These are phyloP conservation scores for Amphipyra berbera DNA, from an alignment of 2,888 invertebrate species.

Conservation along the genomic window DNA sequence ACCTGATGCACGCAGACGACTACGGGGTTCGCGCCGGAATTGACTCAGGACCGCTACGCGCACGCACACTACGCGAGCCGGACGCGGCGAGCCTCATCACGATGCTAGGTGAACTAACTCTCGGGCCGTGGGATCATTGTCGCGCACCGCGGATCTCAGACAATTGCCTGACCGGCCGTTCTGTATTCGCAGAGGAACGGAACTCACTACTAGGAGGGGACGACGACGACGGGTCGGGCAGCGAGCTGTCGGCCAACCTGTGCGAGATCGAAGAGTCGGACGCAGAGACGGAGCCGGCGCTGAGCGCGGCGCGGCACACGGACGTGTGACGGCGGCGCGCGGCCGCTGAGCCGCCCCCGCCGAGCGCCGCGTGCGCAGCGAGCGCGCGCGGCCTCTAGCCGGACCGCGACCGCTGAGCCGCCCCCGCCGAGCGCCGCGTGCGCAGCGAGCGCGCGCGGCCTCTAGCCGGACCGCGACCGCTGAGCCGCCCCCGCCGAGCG, in stretches of 20 bases:
- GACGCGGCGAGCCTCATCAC: conserved; percentile 93
- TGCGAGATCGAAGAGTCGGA: conserved; percentile 98
- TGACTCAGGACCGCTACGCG: conserved; percentile 84
- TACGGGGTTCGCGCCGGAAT: conserved; percentile 91
- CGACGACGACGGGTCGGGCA: conserved; percentile 91
- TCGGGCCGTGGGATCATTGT: neutral
- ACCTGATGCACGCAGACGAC: conserved; percentile 95
- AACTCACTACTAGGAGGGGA: conserved; percentile 92
- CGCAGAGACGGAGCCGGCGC: conserved; percentile 89
- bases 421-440: conserved; percentile 8
- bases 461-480: neutral
- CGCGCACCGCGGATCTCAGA: neutral
- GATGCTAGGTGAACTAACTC: conserved; percentile 88
- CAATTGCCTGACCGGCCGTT: too few relatives aligned
- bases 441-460: conserved; percentile 6
- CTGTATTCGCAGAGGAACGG: conserved; percentile 90
- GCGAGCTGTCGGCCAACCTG: conserved; percentile 96
- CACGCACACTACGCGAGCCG: conserved; percentile 84
- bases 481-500: too few relatives aligned
- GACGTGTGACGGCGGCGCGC: conserved; percentile 82
- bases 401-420: too few relatives aligned
- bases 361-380: conserved; percentile 45
- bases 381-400: conserved; percentile 8
- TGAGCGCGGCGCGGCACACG: conserved; percentile 70
- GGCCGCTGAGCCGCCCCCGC: conserved; percentile 62